These are phyloP conservation scores for Lasioglossum morio DNA, from an alignment of 2,888 invertebrate genomes.

Conservation along the genomic window DNA sequence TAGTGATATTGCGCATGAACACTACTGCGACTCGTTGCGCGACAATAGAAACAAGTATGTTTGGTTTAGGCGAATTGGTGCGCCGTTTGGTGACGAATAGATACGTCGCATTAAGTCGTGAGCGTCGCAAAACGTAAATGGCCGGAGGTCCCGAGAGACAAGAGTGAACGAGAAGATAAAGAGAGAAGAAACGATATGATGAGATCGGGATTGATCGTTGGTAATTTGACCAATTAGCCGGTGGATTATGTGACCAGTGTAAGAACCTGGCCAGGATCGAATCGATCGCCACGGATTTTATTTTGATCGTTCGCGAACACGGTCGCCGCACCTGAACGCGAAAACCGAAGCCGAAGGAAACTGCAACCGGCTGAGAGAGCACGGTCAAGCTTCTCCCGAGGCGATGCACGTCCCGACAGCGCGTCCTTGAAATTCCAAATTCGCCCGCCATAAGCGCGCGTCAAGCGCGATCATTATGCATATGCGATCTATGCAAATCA, in stretches of 20 bases:
- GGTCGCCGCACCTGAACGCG: neutral
- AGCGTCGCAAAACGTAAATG: neutral
- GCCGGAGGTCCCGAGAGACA: no score
- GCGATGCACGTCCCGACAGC: slow-evolving; percentile 63
- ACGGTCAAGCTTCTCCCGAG: slow-evolving; percentile 39
- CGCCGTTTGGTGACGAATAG: neutral
- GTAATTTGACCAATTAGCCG: no score
- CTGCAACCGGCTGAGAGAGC: slow-evolving; percentile 28
- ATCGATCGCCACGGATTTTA: slow-evolving; percentile 32
- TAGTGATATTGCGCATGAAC: slow-evolving; percentile 57
- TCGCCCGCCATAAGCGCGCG: slow-evolving; percentile 57
- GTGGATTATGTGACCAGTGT: neutral
- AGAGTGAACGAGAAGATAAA: neutral
- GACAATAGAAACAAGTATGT: slow-evolving; percentile 26
- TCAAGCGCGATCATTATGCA: slow-evolving; percentile 55
- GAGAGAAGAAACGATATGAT: no score
- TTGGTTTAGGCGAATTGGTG: neutral
- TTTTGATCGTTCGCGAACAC: slow-evolving; percentile 14
- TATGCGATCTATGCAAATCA: slow-evolving; percentile 65
- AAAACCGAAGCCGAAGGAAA: slow-evolving; percentile 12
- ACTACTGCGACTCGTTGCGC: slow-evolving; percentile 21
- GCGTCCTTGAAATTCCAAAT: slow-evolving; percentile 74
- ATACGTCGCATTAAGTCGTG: neutral
- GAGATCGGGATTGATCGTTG: no score
- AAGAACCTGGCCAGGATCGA: slow-evolving; percentile 19